Evolutionary conservation across 1,140 invertebrate genomes (phyloP).

Genomic region (Rhopalosiphum padi): DNA sequence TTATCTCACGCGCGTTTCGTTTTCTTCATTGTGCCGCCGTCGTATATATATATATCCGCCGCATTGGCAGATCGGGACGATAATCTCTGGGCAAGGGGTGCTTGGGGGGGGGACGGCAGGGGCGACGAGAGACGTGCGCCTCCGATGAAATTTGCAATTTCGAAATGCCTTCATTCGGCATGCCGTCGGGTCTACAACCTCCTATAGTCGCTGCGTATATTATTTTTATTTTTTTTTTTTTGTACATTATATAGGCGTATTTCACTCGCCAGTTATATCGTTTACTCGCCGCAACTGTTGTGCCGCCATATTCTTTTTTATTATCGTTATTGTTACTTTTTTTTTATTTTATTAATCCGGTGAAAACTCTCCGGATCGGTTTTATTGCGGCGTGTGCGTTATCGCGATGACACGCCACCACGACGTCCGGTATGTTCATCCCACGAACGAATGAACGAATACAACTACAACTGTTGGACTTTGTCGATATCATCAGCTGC

Average conservation of each 20-base stretch:
- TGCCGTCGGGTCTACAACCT: background rate
- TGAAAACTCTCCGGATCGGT: background rate
- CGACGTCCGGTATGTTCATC: background rate
- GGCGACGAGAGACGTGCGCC: background rate
- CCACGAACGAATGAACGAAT: background rate
- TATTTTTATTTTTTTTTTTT: no score
- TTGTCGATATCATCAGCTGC: background rate
- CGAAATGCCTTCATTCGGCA: background rate
- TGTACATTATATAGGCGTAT: background rate
- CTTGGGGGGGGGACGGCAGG: no score
- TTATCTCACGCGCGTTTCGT: constrained; percentile 22
- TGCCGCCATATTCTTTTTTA: background rate
- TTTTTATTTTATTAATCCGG: background rate
- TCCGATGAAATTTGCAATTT: constrained; percentile 3
- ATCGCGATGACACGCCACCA: background rate
- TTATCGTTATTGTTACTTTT: background rate
- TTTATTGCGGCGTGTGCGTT: background rate
- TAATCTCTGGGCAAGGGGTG: background rate
- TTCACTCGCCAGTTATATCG: background rate
- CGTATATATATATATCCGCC: background rate
- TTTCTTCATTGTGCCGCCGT: background rate
- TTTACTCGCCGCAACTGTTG: background rate
- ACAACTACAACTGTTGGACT: background rate
- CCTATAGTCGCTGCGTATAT: background rate
- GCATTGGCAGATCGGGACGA: background rate